A percentile compares a stretch with the other conserved stretches of the same genome.
Evolutionary conservation across 2,888 invertebrate genomes (phyloP).

Genomic region (Drosophila pegasa): DNA sequence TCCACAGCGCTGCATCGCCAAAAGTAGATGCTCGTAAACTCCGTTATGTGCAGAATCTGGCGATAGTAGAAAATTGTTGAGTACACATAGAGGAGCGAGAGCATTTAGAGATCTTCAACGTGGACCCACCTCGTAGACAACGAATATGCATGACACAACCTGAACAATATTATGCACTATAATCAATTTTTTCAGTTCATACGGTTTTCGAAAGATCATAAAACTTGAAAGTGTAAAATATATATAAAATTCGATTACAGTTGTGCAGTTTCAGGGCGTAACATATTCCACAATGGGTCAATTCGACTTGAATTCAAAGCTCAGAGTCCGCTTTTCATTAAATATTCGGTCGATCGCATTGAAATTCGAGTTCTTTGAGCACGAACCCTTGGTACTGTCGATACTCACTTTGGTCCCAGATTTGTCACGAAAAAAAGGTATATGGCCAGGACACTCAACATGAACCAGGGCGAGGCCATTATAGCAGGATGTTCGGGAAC

Average conservation of each 20-base stretch:
- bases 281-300: constrained; percentile 8
- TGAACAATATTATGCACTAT: constrained; percentile 92
- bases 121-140: constrained; percentile 64
- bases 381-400: no score
- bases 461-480: constrained; percentile 60
- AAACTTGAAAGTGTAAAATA: constrained; percentile 58
- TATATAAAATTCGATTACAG: constrained; percentile 10
- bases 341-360: constrained; percentile 13
- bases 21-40: constrained; percentile 53
- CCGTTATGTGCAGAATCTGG: constrained; percentile 69
- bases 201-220: constrained; percentile 90
- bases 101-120: not conserved
- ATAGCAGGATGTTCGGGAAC: constrained; percentile 47
- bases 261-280: not conserved
- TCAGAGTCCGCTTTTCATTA: constrained; percentile 7
- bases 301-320: constrained; percentile 36
- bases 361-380: not conserved
- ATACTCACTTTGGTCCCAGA: constrained; percentile 69
- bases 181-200: constrained; percentile 88
- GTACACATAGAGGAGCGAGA: not conserved
- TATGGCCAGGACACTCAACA: constrained; percentile 52
- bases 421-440: constrained; percentile 72
- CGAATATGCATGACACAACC: constrained; percentile 85
- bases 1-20: constrained; percentile 65
- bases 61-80: not conserved